These are phyloP conservation scores for Listronotus oregonensis DNA, from an alignment of 1,140 invertebrate species.

Conservation along the genomic window DNA sequence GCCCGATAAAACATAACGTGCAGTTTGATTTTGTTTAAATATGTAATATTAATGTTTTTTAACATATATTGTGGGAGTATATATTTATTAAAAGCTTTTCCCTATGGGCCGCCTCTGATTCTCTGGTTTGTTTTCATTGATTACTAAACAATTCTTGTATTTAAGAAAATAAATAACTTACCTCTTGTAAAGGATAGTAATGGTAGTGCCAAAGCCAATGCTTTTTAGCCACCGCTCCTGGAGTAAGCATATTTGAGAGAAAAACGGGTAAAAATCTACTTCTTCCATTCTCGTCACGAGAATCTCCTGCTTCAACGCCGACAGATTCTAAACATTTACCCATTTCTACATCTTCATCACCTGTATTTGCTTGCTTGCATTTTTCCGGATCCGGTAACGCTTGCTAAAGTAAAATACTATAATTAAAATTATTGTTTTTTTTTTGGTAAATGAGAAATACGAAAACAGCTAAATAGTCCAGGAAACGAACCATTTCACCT, in stretches of 20 bases:
- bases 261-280: slow-evolving; percentile 94
- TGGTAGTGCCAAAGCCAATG: slow-evolving; percentile 97
- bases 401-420: background rate
- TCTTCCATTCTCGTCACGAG: slow-evolving; percentile 79
- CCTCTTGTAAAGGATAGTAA: slow-evolving; percentile 85
- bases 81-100: too few species aligned
- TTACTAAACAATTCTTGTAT: too few species aligned
- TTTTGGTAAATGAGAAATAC: too few species aligned
- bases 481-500: too few species aligned
- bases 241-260: slow-evolving; percentile 87
- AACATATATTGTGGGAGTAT: too few species aligned
- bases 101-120: too few species aligned
- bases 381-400: slow-evolving; percentile 70
- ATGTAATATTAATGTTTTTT: too few species aligned
- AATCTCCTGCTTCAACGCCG: slow-evolving; percentile 84
- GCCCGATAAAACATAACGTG: too few species aligned
- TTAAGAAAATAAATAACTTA: slow-evolving; percentile 47
- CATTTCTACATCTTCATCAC: slow-evolving; percentile 94
- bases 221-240: slow-evolving; percentile 75
- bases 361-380: slow-evolving; percentile 68
- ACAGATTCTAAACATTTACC: slow-evolving; percentile 88
- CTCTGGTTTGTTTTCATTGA: too few species aligned
- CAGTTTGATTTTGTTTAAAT: too few species aligned
- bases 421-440: too few species aligned
- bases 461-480: too few species aligned